These are phyloP conservation scores for Crotalus horridus DNA, from an alignment of 2,113 vertebrate genomes.

Conservation along the genomic window DNA sequence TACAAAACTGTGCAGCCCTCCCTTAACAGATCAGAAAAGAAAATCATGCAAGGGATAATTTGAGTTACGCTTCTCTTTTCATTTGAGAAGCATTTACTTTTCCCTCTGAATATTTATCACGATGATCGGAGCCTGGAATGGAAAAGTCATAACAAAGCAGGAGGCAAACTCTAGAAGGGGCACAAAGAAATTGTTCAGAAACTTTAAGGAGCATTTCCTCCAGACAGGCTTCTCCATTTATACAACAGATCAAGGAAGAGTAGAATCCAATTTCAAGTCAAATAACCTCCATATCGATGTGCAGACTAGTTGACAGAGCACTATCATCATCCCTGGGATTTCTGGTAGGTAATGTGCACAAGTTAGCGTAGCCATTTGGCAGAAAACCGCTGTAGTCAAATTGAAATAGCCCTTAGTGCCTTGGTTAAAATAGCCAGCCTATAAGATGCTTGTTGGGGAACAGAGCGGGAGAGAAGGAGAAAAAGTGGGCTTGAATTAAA, in stretches of 20 bases:
- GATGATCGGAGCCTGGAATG: slow-evolving; percentile 35
- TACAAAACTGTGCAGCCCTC: slow-evolving; percentile 69
- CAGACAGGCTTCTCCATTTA: slow-evolving; percentile 67
- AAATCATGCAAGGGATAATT: slow-evolving; percentile 69
- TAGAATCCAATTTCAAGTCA: slow-evolving; percentile 80
- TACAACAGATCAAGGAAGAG: slow-evolving; percentile 71
- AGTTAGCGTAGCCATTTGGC: slow-evolving; percentile 72
- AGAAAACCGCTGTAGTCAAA: slow-evolving; percentile 72
- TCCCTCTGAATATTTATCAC: slow-evolving; percentile 67
- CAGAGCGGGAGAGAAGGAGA: slow-evolving; percentile 48
- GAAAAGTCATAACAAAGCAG: slow-evolving; percentile 45
- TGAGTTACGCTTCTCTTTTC: slow-evolving; percentile 51
- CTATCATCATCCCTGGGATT: slow-evolving; percentile 70
- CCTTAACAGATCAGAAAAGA: slow-evolving; percentile 65
- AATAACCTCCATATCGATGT: slow-evolving; percentile 74
- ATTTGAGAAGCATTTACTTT: slow-evolving; percentile 47
- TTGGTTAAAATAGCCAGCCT: slow-evolving; percentile 66
- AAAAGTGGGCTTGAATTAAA: slow-evolving; percentile 65
- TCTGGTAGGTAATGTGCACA: slow-evolving; percentile 73
- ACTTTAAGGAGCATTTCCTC: slow-evolving; percentile 66
- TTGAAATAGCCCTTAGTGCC: slow-evolving; percentile 72
- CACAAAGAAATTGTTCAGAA: slow-evolving; percentile 53
- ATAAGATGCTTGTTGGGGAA: slow-evolving; percentile 63
- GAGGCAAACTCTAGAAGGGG: slow-evolving; percentile 39
- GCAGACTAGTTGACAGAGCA: slow-evolving; percentile 64